A percentile compares a stretch with the other conserved stretches of the same genome.
phyloP scores from a whole-genome alignment of 2,888 invertebrate genomes.

The Leptopilina drosophilae region DNA sequence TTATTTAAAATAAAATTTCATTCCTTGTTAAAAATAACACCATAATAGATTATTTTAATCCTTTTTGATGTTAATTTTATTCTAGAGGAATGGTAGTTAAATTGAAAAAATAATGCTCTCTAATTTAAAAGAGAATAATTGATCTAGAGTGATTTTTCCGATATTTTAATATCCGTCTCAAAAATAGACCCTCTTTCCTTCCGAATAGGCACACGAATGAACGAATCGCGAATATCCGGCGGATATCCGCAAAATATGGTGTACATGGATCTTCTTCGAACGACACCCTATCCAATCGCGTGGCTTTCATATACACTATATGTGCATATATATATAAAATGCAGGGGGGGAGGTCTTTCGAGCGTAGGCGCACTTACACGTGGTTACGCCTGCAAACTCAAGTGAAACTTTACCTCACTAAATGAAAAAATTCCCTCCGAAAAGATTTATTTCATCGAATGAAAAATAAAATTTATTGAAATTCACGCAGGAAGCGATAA shows the following conservation, averaged over 20 bases:
- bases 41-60: too few relatives aligned
- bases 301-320: not conserved
- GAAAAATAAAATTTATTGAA: not conserved
- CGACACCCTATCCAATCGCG: conserved; percentile 35
- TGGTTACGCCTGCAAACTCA: conserved; percentile 50
- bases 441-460: conserved; percentile 15
- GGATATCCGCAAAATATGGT: conserved; percentile 58
- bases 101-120: too few relatives aligned
- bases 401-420: conserved; percentile 27
- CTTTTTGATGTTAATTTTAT: too few relatives aligned
- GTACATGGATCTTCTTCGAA: conserved; percentile 50
- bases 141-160: not conserved
- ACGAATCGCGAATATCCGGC: conserved; percentile 61
- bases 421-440: conserved; percentile 12
- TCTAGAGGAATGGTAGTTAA: too few relatives aligned
- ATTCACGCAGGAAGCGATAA: not conserved
- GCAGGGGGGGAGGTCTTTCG: not conserved
- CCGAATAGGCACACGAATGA: conserved; percentile 33
- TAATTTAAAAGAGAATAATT: too few relatives aligned
- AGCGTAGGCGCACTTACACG: conserved; percentile 56
- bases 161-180: conserved; percentile 22
- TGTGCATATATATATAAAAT: not conserved
- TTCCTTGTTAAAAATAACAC: too few relatives aligned
- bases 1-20: too few relatives aligned
- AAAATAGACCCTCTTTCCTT: conserved; percentile 5